Percentiles rank a stretch among this genome's conserved stretches.
phyloP scores from a whole-genome alignment of 2,113 vertebrate species.

The Tauraco erythrolophus region DNA sequence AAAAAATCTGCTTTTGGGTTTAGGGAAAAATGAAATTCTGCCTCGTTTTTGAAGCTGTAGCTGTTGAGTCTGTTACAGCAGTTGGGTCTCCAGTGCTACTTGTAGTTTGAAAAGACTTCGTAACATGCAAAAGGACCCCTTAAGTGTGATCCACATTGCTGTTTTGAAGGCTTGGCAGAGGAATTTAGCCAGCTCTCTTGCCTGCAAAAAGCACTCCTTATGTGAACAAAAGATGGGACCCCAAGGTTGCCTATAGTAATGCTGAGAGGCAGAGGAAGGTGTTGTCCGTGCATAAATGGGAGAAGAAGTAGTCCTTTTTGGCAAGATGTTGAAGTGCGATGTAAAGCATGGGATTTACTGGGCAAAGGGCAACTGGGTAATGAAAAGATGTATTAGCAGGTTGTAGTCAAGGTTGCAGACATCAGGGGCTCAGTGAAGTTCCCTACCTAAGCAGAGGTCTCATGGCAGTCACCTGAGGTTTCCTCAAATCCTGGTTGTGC shows the following conservation, averaged over 20 bases:
- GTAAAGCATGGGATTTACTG: not conserved
- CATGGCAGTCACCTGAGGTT: fast-evolving
- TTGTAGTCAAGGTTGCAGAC: not conserved
- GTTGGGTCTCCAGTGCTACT: not conserved
- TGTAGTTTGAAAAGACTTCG: not conserved
- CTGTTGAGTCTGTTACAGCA: not conserved
- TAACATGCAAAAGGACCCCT: not conserved
- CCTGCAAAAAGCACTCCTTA: not conserved
- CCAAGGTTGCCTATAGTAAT: not conserved
- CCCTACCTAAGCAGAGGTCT: not conserved
- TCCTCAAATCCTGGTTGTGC: not conserved
- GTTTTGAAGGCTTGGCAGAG: not conserved
- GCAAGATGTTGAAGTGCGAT: not conserved
- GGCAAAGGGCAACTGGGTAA: not conserved
- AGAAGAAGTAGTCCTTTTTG: not conserved
- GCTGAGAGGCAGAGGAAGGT: not conserved
- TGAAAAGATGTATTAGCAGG: not conserved
- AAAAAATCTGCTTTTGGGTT: not conserved
- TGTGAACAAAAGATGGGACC: not conserved
- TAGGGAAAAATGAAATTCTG: not conserved
- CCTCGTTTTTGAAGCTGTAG: not conserved
- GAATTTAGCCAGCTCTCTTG: not conserved
- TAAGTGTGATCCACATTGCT: not conserved
- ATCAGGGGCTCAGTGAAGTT: not conserved
- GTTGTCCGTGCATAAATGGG: not conserved